Percentiles rank a stretch among this genome's conserved stretches.
These are phyloP conservation scores for Eidolon helvum DNA, from an alignment of 2,113 vertebrate species.

Conservation along the genomic window DNA sequence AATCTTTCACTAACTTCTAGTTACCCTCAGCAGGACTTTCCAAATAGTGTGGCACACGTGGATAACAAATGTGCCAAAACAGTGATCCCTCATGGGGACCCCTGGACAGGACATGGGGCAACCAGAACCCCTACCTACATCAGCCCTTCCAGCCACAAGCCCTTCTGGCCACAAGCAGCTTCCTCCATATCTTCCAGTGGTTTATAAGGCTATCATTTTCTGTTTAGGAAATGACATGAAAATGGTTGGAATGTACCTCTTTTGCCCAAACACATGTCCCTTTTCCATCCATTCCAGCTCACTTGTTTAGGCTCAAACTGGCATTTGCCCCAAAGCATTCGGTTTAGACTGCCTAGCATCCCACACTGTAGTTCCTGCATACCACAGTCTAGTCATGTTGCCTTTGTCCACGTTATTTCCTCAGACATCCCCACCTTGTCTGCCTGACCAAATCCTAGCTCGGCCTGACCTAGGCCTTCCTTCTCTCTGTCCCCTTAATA, in stretches of 20 bases:
- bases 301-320: accelerated
- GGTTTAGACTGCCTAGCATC: accelerated
- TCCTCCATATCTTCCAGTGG: not conserved
- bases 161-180: not conserved
- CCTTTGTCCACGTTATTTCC: not conserved
- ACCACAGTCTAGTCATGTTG: accelerated
- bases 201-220: not conserved
- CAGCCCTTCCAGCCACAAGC: not conserved
- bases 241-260: not conserved
- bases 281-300: not conserved
- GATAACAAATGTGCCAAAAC: not conserved
- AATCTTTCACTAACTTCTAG: not conserved
- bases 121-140: not conserved
- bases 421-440: accelerated
- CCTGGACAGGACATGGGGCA: not conserved
- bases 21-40: not conserved
- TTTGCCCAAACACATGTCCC: accelerated
- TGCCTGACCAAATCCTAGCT: not conserved
- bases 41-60: not conserved
- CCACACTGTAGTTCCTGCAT: accelerated
- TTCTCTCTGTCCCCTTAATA: too few relatives aligned
- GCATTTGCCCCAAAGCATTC: not conserved
- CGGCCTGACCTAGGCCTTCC: accelerated
- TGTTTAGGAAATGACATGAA: not conserved
- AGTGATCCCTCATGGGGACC: not conserved